Base-by-base conservation (phyloP, 2,797 vertebrate genomes). In the Ammospiza maritima region DNA sequence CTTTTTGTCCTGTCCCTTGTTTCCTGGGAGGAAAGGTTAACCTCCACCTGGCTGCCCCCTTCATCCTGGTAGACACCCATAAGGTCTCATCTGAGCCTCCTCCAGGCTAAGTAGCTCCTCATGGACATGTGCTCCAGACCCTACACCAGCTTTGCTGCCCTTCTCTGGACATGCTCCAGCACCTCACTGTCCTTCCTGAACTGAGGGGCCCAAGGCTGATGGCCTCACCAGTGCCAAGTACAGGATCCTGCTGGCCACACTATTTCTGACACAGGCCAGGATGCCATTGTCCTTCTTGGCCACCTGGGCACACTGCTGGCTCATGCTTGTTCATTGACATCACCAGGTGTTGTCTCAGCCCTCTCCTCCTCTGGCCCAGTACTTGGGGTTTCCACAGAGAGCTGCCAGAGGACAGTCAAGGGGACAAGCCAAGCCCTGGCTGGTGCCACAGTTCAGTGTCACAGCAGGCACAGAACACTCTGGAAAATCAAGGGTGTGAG, bases 311-410 rank as follows among this genome's bases (percentile, higher is more conserved):
- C 32, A 13, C 44, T 53, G 22, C 36, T 57, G 50, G 19, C 23
- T 57, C 29, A 0, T 13, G 13, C 38, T 57, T 0, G 0, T 16
- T 50, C 50, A 38, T 38, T 3, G 5, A 21, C 3, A 10, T 16
- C 57, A 38, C 30, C 32, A 11, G 16, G 9, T 4, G 16, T 3
- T 47, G 9, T 14, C 13, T 4, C 27, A 19, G 36, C 15, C 7
- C 16, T 25, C 8, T 45, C 12, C 18, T 73, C 40, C 9, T 6
- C 42, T 40, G 50, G 18, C 17, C 26, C 5, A 11, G 23, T 5
- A 4, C 19, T 53, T 57, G 58, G 29, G 13, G 2, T 56, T 71
- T 40, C 32, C 26, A 13, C 23, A 36, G 57, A 53, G 45, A 30
- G 30, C 42, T 18, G 20, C 45, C 62, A 9, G 38, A 53, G 21